phyloP scores from a whole-genome alignment of 2,888 invertebrate species.

The Drosophila prostipennis region DNA sequence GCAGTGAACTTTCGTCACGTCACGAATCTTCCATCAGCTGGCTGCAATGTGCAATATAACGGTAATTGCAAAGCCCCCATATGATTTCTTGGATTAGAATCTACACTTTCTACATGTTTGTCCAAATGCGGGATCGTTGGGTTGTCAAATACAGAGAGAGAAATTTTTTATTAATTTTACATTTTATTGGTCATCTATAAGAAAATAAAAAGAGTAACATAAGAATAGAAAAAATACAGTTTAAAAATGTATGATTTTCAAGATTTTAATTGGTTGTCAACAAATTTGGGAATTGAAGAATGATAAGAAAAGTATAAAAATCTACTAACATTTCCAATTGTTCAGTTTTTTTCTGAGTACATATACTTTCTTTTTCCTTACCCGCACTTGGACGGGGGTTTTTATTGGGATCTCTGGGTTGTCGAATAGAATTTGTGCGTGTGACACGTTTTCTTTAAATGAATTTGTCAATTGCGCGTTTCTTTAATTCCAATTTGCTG shows the following conservation, averaged over 20 bases:
- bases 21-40: slow-evolving; percentile 4
- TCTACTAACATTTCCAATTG: not conserved
- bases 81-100: not conserved
- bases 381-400: slow-evolving; percentile 4
- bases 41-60: slow-evolving; percentile 5
- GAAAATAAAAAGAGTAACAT: too few species aligned
- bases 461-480: slow-evolving; percentile 24
- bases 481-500: slow-evolving; percentile 38
- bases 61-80: slow-evolving; percentile 19
- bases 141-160: slow-evolving; percentile 12
- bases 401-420: slow-evolving; percentile 2
- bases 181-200: too few species aligned
- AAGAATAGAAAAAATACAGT: too few species aligned
- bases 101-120: not conserved
- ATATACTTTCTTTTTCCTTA: not conserved
- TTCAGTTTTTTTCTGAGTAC: not conserved
- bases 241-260: too few species aligned
- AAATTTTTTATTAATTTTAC: not conserved
- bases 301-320: too few species aligned
- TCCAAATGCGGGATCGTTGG: not conserved
- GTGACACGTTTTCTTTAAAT: slow-evolving; percentile 44
- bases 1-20: slow-evolving; percentile 26
- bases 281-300: too few species aligned
- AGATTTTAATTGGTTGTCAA: too few species aligned
- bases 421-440: slow-evolving; percentile 44